A percentile compares a stretch with the other conserved stretches of the same genome.
phyloP scores from a whole-genome alignment of 2,797 vertebrate genomes.

The Xenentodon cancila region DNA sequence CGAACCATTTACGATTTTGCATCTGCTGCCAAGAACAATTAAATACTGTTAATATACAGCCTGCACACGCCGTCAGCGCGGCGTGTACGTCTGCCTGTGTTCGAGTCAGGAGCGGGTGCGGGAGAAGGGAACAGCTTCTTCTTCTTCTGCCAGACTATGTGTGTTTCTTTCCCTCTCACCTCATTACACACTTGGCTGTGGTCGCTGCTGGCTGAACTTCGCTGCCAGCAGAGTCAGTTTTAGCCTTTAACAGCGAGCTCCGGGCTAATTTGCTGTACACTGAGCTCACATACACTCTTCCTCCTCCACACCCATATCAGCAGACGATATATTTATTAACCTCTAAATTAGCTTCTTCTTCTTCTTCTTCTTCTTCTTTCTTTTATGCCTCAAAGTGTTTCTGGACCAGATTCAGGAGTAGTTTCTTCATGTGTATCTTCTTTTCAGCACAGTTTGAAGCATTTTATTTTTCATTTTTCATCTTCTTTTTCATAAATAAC shows the following conservation, averaged over 20 bases:
- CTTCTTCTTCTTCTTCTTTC: no score
- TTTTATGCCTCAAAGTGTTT: no score
- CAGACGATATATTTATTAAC: slow-evolving; percentile 40
- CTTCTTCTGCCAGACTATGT: slow-evolving; percentile 25
- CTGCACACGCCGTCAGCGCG: slow-evolving; percentile 29
- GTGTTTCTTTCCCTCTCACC: slow-evolving; percentile 66
- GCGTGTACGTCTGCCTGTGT: slow-evolving; percentile 12
- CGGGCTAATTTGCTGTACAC: slow-evolving; percentile 72
- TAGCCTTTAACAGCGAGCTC: slow-evolving; percentile 67
- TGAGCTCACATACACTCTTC: slow-evolving; percentile 66
- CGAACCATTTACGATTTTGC: slow-evolving; percentile 19
- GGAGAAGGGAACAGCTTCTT: slow-evolving; percentile 30
- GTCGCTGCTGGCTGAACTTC: slow-evolving; percentile 59
- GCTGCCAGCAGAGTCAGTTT: slow-evolving; percentile 73
- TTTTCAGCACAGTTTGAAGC: no score
- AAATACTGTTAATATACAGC: slow-evolving; percentile 61
- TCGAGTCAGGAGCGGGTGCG: slow-evolving; percentile 16
- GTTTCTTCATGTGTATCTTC: no score
- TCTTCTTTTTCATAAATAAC: no score
- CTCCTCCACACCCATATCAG: slow-evolving; percentile 67
- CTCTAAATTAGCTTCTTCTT: slow-evolving; percentile 3
- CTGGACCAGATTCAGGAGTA: no score
- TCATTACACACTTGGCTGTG: slow-evolving; percentile 80
- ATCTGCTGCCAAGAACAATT: slow-evolving; percentile 58
- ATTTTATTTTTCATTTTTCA: no score